Conservation (phyloP, 2,888 invertebrate species). For the Periphyllus acericola region DNA sequence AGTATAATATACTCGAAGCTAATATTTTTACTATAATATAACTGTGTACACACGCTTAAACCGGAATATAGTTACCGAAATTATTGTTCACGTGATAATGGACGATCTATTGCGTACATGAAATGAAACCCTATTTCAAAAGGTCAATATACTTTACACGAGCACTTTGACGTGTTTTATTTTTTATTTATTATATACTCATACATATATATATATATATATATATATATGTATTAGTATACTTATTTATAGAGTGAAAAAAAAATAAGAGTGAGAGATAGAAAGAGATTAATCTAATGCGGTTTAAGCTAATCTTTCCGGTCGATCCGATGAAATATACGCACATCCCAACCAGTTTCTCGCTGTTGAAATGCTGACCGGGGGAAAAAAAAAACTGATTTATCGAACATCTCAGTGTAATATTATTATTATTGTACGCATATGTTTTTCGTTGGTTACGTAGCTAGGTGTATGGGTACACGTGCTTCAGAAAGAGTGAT, state of each 20-base stretch:
- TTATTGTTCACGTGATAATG: not conserved
- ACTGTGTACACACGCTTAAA: not conserved
- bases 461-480: too few species aligned
- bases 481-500: not conserved
- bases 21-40: not conserved
- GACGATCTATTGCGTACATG: not conserved
- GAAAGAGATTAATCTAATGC: conserved; percentile 5
- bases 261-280: not conserved
- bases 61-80: not conserved
- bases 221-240: too few species aligned
- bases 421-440: not conserved
- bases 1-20: not conserved
- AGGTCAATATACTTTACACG: not conserved
- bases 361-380: not conserved
- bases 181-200: too few species aligned
- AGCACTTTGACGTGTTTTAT: not conserved
- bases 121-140: not conserved
- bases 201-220: too few species aligned
- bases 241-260: too few species aligned
- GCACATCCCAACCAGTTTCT: conserved; percentile 12
- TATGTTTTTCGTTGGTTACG: not conserved
- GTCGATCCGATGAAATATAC: not conserved
- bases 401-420: not conserved
- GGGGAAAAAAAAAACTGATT: not conserved
- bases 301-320: conserved; percentile 11